Evolutionary conservation across 2,113 vertebrate species (phyloP).

Genomic region (Anhinga rufa): DNA sequence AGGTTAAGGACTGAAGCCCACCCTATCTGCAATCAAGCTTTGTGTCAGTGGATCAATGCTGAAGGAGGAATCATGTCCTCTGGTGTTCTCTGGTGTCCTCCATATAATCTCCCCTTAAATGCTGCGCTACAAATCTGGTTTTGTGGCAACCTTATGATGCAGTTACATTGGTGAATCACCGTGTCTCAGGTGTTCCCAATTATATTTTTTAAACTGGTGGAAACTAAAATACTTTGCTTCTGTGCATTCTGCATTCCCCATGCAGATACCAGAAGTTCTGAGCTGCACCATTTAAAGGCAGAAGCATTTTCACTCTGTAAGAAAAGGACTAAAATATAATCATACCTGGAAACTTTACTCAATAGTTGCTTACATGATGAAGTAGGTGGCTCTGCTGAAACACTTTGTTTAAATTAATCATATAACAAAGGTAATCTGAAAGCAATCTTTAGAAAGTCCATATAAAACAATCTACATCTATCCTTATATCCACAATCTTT

Average conservation of each 20-base stretch:
- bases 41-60: neutral
- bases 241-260: neutral
- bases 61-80: neutral
- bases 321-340: neutral
- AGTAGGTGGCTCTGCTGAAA: neutral
- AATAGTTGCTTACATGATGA: neutral
- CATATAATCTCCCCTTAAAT: neutral
- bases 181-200: neutral
- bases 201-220: neutral
- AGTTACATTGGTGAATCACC: neutral
- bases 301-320: neutral
- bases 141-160: neutral
- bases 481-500: neutral
- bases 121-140: neutral
- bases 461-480: neutral
- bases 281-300: neutral
- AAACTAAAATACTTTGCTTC: neutral
- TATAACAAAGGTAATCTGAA: neutral
- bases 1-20: neutral
- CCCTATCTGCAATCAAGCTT: fast-evolving
- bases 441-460: neutral
- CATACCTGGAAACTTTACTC: neutral
- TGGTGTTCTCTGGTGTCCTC: neutral
- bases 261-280: neutral
- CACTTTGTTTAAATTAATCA: neutral